phyloP scores from a whole-genome alignment of 2,888 invertebrate genomes.

The Hyposoter dolosus region DNA sequence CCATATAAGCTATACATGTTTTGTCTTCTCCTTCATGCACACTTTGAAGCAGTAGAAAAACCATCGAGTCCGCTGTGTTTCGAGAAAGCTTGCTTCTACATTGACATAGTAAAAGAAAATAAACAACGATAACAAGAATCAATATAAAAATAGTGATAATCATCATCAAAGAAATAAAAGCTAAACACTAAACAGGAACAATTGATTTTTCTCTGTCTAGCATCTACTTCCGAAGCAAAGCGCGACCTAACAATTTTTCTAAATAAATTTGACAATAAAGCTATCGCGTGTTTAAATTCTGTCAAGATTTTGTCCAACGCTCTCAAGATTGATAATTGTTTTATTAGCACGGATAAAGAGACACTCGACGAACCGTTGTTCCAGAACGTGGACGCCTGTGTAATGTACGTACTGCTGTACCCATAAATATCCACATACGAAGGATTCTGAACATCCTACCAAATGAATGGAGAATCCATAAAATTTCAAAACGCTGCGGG shows the following conservation, averaged over 20 bases:
- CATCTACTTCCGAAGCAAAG: not conserved
- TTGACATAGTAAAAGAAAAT: not conserved
- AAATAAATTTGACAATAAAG: not conserved
- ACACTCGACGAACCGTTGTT: constrained; percentile 24
- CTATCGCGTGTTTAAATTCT: not conserved
- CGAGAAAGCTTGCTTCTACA: not conserved
- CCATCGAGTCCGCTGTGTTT: not conserved
- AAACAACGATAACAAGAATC: not conserved
- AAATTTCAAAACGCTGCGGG: not conserved
- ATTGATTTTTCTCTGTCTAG: not conserved
- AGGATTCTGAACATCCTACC: not conserved
- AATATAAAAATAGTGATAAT: not conserved
- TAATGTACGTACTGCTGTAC: not conserved
- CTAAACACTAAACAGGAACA: not conserved
- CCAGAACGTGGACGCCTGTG: not conserved
- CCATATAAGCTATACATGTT: constrained; percentile 5
- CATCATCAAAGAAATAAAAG: no score
- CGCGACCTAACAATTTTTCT: not conserved
- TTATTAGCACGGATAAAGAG: constrained; percentile 10
- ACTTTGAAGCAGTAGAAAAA: not conserved
- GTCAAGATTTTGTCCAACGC: not conserved
- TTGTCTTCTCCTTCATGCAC: not conserved
- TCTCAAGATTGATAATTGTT: no score
- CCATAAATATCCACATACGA: not conserved
- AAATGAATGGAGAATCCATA: not conserved